Evolutionary conservation across 2,888 invertebrate species (phyloP), one percentile per base, ranked within the genome.

Genomic region (Pristionchus maxplancki): DNA sequence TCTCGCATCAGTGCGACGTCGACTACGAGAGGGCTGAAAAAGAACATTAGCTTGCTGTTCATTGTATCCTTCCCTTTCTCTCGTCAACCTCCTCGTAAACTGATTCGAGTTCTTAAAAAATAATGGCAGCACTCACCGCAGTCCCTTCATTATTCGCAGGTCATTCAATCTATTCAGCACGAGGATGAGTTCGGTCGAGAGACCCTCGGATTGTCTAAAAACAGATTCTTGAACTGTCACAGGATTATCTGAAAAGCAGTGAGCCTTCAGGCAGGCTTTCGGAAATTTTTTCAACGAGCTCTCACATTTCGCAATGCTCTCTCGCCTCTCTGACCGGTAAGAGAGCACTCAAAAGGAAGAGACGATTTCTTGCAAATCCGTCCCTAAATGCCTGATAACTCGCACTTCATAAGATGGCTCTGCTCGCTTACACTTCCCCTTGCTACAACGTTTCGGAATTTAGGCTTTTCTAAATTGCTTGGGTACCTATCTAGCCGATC

Each of bases 151-250:
- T 20, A 31, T 40, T 9, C 85, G 85, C 20, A 85, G 85, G 34
- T 85, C 85, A 28, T 85, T 85, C 24, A 85, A 44, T n/a, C 85
- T 62, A 85, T 85, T 85, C 40, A 85, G 58, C 28, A 85, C 62
- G 1, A 64, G 48, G n/a, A 85, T 28, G 1, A 85, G 64, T 6
- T 85, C 85, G 24, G 85, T 58, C 8, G 62, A 64, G 31, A 85
- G 85, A 6, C 85, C 85, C 9, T 85, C 85, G 24, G 85, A 85
- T 24, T 85, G 85, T 15, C 85, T 85, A 44, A 83, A 83, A 4
- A 1, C 0, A 34, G 31, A 64, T 67, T 67, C 17, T 50, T 50
- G 20, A 50, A 17, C 3, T 20, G 48, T 5, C 1, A 2, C 48
- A 48, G 1, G n/a, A n/a, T 17, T 48, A 48, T 48, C 48, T 48